phyloP scores from a whole-genome alignment of 2,888 invertebrate genomes.

The Gerosis bhagava region DNA sequence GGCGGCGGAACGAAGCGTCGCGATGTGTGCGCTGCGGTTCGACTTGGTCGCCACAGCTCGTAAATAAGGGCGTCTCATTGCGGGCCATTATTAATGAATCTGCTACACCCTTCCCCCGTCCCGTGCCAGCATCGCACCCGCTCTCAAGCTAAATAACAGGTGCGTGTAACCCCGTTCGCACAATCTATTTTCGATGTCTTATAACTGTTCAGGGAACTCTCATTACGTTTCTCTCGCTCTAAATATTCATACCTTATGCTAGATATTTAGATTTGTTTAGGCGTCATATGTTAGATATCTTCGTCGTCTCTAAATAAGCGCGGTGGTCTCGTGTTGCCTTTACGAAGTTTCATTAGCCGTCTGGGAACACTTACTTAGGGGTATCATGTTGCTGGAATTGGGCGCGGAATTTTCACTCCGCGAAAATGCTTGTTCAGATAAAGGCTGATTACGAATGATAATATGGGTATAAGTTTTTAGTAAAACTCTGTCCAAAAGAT shows the following conservation, averaged over 20 bases:
- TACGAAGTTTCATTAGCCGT: slow-evolving; percentile 73
- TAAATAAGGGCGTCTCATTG: slow-evolving; percentile 80
- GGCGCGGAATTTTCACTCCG: slow-evolving; percentile 49
- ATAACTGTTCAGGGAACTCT: slow-evolving; percentile 75
- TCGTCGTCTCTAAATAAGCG: slow-evolving; percentile 70
- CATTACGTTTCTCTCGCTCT: slow-evolving; percentile 73
- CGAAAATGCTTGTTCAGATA: slow-evolving; percentile 25
- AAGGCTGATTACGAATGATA: slow-evolving; percentile 40
- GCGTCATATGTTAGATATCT: slow-evolving; percentile 78
- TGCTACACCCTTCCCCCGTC: slow-evolving; percentile 55
- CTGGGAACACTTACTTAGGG: slow-evolving; percentile 64
- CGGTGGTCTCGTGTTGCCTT: slow-evolving; percentile 66
- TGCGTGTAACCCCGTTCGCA: slow-evolving; percentile 82
- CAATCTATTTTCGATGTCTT: slow-evolving; percentile 82
- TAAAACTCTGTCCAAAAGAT: slow-evolving; percentile 1
- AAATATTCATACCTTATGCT: slow-evolving; percentile 80
- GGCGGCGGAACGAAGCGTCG: too few species aligned
- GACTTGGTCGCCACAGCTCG: slow-evolving; percentile 68
- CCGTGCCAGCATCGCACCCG: slow-evolving; percentile 51
- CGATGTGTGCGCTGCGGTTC: slow-evolving; percentile 53
- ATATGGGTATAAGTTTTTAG: slow-evolving; percentile 37
- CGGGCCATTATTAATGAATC: slow-evolving; percentile 80
- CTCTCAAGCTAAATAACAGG: slow-evolving; percentile 79
- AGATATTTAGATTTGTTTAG: too few species aligned
- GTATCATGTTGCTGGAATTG: slow-evolving; percentile 66